Percentiles rank a stretch among this genome's conserved stretches.
phyloP scores from a whole-genome alignment of 1,140 invertebrate genomes.

The Drosophila saltans region DNA sequence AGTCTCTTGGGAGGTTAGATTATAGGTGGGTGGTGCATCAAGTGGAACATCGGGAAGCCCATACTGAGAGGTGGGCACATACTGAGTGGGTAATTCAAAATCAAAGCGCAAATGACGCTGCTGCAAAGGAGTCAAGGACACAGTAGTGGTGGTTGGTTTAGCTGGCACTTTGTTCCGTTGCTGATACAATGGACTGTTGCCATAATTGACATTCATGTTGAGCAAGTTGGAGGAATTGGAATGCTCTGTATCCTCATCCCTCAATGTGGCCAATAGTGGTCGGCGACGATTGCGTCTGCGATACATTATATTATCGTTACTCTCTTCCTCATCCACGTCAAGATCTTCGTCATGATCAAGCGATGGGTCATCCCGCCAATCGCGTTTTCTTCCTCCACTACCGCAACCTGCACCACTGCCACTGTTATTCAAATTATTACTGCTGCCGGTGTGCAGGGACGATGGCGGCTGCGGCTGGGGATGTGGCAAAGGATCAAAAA shows the following conservation, averaged over 20 bases:
- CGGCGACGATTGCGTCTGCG: conserved; percentile 67
- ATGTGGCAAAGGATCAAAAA: conserved; percentile 48
- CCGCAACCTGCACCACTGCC: conserved; percentile 29
- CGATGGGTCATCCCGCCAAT: conserved; percentile 59
- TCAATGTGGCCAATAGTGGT: conserved; percentile 45
- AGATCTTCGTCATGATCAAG: conserved; percentile 47
- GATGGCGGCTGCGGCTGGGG: conserved; percentile 19
- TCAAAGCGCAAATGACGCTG: conserved; percentile 76
- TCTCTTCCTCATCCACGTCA: conserved; percentile 69
- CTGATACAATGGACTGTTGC: conserved; percentile 71
- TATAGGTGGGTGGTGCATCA: conserved; percentile 35
- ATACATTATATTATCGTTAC: conserved; percentile 53
- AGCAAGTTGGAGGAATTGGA: conserved; percentile 55
- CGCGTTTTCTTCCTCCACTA: conserved; percentile 43
- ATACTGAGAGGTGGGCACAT: conserved; percentile 31
- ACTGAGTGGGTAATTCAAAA: conserved; percentile 62
- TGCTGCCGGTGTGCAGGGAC: conserved; percentile 47
- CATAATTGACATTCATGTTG: conserved; percentile 75
- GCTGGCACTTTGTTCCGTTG: conserved; percentile 77
- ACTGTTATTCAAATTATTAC: conserved; percentile 66
- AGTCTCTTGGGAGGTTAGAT: conserved; percentile 43
- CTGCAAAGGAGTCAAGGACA: conserved; percentile 69
- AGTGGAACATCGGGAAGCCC: not conserved
- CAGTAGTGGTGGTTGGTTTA: conserved; percentile 63
- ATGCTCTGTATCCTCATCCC: conserved; percentile 55